Evolutionary conservation across 1,140 invertebrate species (phyloP).

Genomic region (Ctenoplectra terminalis): DNA sequence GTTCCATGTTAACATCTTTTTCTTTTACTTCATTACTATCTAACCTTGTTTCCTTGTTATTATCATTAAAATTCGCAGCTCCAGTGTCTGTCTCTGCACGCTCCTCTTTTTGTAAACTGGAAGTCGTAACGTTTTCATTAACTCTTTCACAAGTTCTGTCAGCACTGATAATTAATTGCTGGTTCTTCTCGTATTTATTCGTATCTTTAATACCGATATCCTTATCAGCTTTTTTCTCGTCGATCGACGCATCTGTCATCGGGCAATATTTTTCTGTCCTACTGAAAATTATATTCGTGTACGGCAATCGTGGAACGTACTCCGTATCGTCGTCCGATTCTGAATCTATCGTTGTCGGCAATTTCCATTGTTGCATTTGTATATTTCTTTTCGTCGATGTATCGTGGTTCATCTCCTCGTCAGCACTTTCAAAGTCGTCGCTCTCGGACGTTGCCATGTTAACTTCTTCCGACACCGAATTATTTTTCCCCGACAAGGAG

Average conservation of each 20-base stretch:
- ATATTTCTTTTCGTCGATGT: slow-evolving; percentile 23
- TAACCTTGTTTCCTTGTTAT: neutral
- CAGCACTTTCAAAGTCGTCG: slow-evolving; percentile 88
- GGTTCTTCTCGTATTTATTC: neutral
- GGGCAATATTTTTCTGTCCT: neutral
- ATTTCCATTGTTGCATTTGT: slow-evolving; percentile 15
- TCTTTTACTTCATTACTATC: neutral
- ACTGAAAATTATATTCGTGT: neutral
- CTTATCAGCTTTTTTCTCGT: neutral
- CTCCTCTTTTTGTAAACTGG: neutral
- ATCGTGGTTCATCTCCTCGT: slow-evolving; percentile 82
- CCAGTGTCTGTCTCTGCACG: neutral
- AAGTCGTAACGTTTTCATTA: slow-evolving; percentile 14
- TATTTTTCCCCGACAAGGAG: neutral
- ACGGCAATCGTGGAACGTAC: slow-evolving; percentile 42
- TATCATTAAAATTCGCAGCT: neutral
- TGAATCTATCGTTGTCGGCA: slow-evolving; percentile 82
- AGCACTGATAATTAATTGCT: neutral
- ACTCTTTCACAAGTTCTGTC: slow-evolving; percentile 1
- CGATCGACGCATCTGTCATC: neutral
- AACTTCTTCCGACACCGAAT: neutral
- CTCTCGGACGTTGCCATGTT: slow-evolving; percentile 88
- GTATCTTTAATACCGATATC: neutral
- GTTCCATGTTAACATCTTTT: neutral
- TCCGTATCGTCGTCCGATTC: slow-evolving; percentile 84